Percentiles rank a stretch among this genome's conserved stretches.
Conservation (phyloP, 2,888 invertebrate genomes). For the Hyles lineata region DNA sequence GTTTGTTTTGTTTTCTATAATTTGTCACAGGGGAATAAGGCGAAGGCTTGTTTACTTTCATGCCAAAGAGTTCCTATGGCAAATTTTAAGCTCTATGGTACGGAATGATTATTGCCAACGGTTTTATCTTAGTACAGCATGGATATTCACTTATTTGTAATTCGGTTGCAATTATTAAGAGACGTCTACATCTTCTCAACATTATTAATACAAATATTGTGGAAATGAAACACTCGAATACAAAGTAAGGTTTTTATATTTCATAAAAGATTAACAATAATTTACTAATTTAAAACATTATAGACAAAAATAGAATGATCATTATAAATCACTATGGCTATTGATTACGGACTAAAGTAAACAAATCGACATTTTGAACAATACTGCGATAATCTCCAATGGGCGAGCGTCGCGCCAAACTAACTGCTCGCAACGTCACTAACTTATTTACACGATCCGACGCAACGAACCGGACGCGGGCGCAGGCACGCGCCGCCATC, state of each 20-base stretch:
- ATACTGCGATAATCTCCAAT: conserved; percentile 69
- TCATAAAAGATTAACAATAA: conserved; percentile 80
- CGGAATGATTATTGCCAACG: too few relatives aligned
- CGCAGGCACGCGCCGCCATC: background rate
- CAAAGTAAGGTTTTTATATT: conserved; percentile 81
- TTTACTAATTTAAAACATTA: conserved; percentile 72
- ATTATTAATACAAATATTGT: too few relatives aligned
- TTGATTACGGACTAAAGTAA: conserved; percentile 57
- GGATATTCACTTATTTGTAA: too few relatives aligned
- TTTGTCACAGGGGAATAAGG: background rate
- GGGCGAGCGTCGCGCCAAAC: conserved; percentile 35
- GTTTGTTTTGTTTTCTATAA: background rate
- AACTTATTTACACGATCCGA: conserved; percentile 22
- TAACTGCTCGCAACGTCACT: conserved; percentile 14
- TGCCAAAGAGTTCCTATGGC: too few relatives aligned
- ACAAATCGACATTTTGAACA: conserved; percentile 58
- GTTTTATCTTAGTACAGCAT: too few relatives aligned
- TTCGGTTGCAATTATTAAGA: too few relatives aligned
- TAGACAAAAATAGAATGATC: conserved; percentile 73
- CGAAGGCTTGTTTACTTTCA: too few relatives aligned
- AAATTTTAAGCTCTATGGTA: too few relatives aligned
- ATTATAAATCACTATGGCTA: conserved; percentile 71
- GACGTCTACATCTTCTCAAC: too few relatives aligned
- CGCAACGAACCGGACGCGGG: conserved; percentile 9
- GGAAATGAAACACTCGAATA: conserved; percentile 61